phyloP scores from a whole-genome alignment of 2,113 vertebrate species.

The Rhinolophus ferrumequinum region DNA sequence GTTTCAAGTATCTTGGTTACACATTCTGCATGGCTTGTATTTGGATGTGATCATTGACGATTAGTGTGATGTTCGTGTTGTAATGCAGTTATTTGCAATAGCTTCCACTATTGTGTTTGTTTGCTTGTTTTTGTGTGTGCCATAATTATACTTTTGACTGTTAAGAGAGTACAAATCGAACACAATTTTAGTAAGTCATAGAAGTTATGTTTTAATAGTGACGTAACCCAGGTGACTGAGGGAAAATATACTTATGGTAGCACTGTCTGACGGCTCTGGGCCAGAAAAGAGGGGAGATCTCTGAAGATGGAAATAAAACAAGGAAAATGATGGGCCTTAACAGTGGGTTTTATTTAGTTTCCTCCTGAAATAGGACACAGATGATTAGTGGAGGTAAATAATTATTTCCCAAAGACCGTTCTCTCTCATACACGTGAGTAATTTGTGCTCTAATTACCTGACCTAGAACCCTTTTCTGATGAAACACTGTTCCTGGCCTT shows the following conservation, averaged over 20 bases:
- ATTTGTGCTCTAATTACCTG: constrained; percentile 2
- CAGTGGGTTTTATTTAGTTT: not conserved
- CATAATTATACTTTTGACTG: not conserved
- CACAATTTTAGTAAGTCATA: not conserved
- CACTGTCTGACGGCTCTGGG: not conserved
- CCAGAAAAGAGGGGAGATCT: not conserved
- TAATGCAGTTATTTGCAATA: not conserved
- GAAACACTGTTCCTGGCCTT: not conserved
- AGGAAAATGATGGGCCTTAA: not conserved
- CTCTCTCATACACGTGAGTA: not conserved
- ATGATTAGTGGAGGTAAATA: not conserved
- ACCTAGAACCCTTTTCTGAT: not conserved
- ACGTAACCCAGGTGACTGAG: not conserved
- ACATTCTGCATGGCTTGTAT: not conserved
- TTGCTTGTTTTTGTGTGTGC: not conserved
- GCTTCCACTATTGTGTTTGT: not conserved
- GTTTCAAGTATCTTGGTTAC: not conserved
- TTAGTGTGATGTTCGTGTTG: not conserved
- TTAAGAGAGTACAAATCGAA: not conserved
- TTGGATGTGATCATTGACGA: not conserved
- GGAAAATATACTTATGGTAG: not conserved
- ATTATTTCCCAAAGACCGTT: not conserved
- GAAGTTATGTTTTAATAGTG: not conserved
- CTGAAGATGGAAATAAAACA: not conserved
- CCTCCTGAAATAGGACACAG: not conserved